Conservation (phyloP, 2,797 vertebrate species). For the Takifugu ocellatus region DNA sequence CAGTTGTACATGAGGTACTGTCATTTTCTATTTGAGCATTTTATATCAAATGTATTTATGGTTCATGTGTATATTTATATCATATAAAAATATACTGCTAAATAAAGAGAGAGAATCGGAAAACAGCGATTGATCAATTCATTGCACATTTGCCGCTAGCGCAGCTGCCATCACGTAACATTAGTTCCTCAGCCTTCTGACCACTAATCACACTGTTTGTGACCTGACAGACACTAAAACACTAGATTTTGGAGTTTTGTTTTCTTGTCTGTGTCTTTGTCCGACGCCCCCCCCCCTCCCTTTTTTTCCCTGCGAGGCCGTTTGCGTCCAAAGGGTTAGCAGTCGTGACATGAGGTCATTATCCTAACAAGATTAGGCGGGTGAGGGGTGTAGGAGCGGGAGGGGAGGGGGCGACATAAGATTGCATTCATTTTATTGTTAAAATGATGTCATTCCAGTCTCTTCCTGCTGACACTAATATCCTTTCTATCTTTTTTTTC, state of each 20-base stretch:
- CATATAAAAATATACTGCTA: slow-evolving; percentile 71
- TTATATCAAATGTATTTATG: slow-evolving; percentile 81
- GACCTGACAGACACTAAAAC: slow-evolving; percentile 77
- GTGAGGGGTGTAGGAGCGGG: slow-evolving; percentile 33
- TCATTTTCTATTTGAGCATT: slow-evolving; percentile 78
- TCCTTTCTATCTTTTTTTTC: slow-evolving; percentile 99
- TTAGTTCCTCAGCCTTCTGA: slow-evolving; percentile 61
- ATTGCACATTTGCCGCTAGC: slow-evolving; percentile 69
- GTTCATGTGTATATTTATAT: slow-evolving; percentile 78
- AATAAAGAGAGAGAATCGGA: slow-evolving; percentile 75
- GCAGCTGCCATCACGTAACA: slow-evolving; percentile 57
- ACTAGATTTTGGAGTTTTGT: slow-evolving; percentile 54
- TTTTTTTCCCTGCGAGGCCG: slow-evolving; percentile 35
- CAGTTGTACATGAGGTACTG: slow-evolving; percentile 78
- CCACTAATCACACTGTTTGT: slow-evolving; percentile 79
- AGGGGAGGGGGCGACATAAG: slow-evolving; percentile 37
- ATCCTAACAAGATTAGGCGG: slow-evolving; percentile 61
- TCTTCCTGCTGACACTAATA: slow-evolving; percentile 99
- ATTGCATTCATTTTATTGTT: slow-evolving; percentile 86
- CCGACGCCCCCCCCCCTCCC: slow-evolving; percentile 23
- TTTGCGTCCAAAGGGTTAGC: slow-evolving; percentile 55
- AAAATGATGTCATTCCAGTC: slow-evolving; percentile 85
- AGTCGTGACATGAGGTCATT: slow-evolving; percentile 64
- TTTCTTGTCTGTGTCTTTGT: slow-evolving; percentile 57
- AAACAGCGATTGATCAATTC: slow-evolving; percentile 69